Percentiles rank a stretch among this genome's conserved stretches.
Evolutionary conservation across 2,888 invertebrate species (phyloP).

Genomic region (Cryptus armator): DNA sequence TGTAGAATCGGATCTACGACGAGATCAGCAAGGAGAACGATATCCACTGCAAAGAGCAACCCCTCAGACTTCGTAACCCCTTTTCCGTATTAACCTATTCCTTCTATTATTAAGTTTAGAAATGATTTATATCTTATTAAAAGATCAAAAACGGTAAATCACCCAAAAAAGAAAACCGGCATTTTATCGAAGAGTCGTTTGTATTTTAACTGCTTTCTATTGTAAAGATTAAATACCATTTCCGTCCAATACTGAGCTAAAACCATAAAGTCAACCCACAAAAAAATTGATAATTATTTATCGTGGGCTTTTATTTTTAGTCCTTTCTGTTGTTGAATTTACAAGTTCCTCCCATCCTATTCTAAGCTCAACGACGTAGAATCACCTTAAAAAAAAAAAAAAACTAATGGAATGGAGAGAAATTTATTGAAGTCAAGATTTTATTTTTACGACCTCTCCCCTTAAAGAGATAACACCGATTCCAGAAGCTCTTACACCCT

Average conservation of each 20-base stretch:
- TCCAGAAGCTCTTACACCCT: constrained; percentile 17
- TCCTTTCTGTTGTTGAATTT: neutral
- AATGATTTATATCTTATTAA: neutral
- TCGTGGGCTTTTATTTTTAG: neutral
- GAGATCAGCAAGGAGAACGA: constrained; percentile 24
- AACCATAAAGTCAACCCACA: too few species aligned
- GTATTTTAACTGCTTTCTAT: neutral
- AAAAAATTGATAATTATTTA: neutral
- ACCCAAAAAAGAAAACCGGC: neutral
- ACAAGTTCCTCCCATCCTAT: neutral
- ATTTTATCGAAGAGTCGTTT: neutral
- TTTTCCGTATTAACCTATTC: neutral
- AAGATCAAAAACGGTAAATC: neutral
- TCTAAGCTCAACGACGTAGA: neutral
- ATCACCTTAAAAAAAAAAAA: neutral
- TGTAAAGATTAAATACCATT: neutral
- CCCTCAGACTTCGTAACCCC: neutral
- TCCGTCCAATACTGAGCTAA: neutral
- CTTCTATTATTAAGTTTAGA: neutral
- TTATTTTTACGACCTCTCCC: constrained; percentile 1
- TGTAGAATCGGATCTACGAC: constrained; percentile 51
- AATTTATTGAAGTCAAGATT: constrained; percentile 18
- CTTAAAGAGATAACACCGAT: constrained; percentile 34
- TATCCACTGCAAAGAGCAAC: neutral
- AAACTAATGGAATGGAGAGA: neutral